Percentiles rank a stretch among this genome's conserved stretches.
Evolutionary conservation across 2,797 vertebrate species (phyloP).

Genomic region (Knipowitschia caucasica): DNA sequence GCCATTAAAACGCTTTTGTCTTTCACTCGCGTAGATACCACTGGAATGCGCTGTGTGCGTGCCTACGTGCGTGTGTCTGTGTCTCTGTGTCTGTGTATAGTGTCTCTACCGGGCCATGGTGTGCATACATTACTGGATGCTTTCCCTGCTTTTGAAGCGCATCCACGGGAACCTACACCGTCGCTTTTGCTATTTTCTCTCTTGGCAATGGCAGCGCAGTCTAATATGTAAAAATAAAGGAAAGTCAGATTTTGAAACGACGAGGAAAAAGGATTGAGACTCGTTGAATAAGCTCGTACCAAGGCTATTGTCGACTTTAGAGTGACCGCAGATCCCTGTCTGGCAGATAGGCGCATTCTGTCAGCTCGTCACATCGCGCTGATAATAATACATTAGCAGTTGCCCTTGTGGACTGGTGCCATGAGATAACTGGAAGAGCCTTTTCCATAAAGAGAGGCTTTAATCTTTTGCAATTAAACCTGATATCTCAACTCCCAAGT

Average conservation of each 20-base stretch:
- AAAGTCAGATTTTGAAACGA: slow-evolving; percentile 27
- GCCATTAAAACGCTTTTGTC: slow-evolving; percentile 69
- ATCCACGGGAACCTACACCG: slow-evolving; percentile 55
- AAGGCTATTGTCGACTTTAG: slow-evolving; percentile 17
- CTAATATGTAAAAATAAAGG: slow-evolving; percentile 15
- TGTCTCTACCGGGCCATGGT: slow-evolving; percentile 40
- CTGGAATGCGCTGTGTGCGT: slow-evolving; percentile 71
- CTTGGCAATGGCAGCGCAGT: slow-evolving; percentile 41
- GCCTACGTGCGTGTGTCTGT: slow-evolving; percentile 40
- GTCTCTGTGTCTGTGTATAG: slow-evolving; percentile 37
- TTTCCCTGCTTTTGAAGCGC: slow-evolving; percentile 55
- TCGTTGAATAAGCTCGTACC: slow-evolving; percentile 48
- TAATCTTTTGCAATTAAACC: slow-evolving; percentile 28
- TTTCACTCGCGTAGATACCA: slow-evolving; percentile 62
- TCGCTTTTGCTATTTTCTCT: slow-evolving; percentile 34
- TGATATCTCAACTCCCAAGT: slow-evolving; percentile 12
- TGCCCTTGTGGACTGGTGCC: slow-evolving; percentile 35
- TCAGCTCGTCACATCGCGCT: slow-evolving; percentile 44
- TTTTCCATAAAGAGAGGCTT: slow-evolving; percentile 21
- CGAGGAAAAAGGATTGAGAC: slow-evolving; percentile 11
- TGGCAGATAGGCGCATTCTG: slow-evolving; percentile 52
- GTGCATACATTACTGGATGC: slow-evolving; percentile 58
- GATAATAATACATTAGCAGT: slow-evolving; percentile 53
- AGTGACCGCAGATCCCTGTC: slow-evolving; percentile 31
- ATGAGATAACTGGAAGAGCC: slow-evolving; percentile 38